Evolutionary conservation across 2,113 vertebrate genomes (phyloP), one percentile per base, ranked within the genome.

Genomic region (Acanthisitta chloris): DNA sequence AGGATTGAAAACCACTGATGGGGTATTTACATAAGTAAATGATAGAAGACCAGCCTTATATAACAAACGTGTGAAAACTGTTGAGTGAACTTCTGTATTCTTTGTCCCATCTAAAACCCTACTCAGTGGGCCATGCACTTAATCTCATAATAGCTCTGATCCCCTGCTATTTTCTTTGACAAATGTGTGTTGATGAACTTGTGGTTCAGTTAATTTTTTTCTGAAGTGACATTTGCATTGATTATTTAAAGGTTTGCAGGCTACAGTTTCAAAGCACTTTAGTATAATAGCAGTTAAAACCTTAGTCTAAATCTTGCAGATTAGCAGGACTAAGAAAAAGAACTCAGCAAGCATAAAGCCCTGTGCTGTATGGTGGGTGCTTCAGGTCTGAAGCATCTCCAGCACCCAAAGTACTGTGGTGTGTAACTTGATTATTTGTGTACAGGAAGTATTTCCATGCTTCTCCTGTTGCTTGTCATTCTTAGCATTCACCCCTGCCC

Each of bases 131-230:
- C 96, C 83, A 92, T 98, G 93, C 92, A 98, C 96, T 98, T 98
- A 99, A 99, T 99, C 99, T 99, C 98, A 98, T 99, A 98, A 98
- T 98, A 98, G 98, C 97, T 96, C 92, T 98, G 97, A 98, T 98
- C 97, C 96, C 97, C 94, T 98, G 96, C 97, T 81, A 94, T 98
- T 98, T 98, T 98, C 97, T 99, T 98, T 98, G 97, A 97, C 97
- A 98, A 96, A 97, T 98, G 97, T 98, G 96, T 98, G 97, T 96
- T 98, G 97, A 98, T 99, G 97, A 98, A 98, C 97, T 98, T 98
- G 78, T 96, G 78, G 81, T 96, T 97, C 78, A 94, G 79, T 96
- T 98, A 52, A 82, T 97, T 86, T 96, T 96, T 77, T 89, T 70
- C 92, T 97, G 43, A 97, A 93, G 87, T 97, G 91, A 94, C 90